These are phyloP conservation scores for Leucopsar rothschildi DNA, from an alignment of 2,113 vertebrate species.

Conservation along the genomic window DNA sequence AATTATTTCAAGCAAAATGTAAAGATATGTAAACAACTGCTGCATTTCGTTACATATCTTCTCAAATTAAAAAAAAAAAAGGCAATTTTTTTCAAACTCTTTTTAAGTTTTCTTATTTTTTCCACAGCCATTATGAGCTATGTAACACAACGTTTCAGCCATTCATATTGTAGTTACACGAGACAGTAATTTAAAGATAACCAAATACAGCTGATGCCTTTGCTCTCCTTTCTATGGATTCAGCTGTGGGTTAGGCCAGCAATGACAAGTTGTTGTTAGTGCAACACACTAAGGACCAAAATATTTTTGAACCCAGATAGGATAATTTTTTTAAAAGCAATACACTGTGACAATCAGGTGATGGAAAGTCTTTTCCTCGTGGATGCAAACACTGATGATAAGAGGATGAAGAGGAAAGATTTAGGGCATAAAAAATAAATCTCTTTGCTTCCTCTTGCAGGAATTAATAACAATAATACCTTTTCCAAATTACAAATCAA, in stretches of 20 bases:
- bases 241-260: neutral
- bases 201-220: neutral
- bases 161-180: neutral
- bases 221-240: neutral
- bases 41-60: neutral
- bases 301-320: neutral
- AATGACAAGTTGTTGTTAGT: neutral
- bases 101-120: neutral
- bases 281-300: neutral
- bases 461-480: neutral
- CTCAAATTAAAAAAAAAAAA: neutral
- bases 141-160: neutral
- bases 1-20: neutral
- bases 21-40: neutral
- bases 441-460: neutral
- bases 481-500: neutral
- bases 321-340: constrained; percentile 37
- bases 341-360: neutral
- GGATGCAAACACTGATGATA: neutral
- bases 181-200: neutral
- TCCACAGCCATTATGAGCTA: neutral
- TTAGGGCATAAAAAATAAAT: constrained; percentile 17
- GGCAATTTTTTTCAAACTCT: neutral
- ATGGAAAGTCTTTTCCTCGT: neutral
- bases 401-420: constrained; percentile 31